Conservation (phyloP, 2,113 vertebrate genomes). For the Pygoscelis adeliae region DNA sequence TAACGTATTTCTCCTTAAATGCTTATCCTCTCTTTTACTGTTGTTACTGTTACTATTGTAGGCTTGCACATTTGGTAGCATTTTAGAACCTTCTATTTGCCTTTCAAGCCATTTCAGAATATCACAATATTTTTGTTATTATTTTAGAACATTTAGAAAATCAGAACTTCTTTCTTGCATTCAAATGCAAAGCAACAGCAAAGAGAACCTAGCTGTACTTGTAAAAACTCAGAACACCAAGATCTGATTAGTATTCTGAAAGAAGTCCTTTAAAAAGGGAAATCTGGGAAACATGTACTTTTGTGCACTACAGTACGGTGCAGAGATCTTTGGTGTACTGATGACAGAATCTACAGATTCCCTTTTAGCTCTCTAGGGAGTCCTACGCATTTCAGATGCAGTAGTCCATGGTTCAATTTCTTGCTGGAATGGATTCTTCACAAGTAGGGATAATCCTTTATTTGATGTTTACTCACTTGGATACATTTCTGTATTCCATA, state of each 20-base stretch:
- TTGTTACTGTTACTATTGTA: background rate
- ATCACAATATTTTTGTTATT: background rate
- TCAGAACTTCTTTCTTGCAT: background rate
- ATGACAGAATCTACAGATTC: background rate
- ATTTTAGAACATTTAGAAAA: background rate
- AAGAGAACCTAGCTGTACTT: background rate
- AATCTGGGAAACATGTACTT: background rate
- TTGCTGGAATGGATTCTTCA: conserved; percentile 70
- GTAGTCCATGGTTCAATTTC: conserved; percentile 63
- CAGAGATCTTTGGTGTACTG: background rate
- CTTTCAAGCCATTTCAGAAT: background rate
- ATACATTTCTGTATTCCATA: conserved; percentile 61
- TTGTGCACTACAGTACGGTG: background rate
- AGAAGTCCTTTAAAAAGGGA: background rate
- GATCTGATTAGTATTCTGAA: background rate
- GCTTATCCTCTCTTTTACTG: background rate
- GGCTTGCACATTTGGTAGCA: background rate
- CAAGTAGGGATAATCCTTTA: conserved; percentile 69
- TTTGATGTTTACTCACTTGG: conserved; percentile 73
- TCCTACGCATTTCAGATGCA: conserved; percentile 30
- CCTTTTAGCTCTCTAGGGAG: conserved; percentile 38
- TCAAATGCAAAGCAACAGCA: background rate
- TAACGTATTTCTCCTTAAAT: background rate
- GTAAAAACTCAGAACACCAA: background rate
- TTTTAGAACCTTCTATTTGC: background rate